Conservation (phyloP, 2,113 vertebrate species). For the Argyrosomus japonicus region DNA sequence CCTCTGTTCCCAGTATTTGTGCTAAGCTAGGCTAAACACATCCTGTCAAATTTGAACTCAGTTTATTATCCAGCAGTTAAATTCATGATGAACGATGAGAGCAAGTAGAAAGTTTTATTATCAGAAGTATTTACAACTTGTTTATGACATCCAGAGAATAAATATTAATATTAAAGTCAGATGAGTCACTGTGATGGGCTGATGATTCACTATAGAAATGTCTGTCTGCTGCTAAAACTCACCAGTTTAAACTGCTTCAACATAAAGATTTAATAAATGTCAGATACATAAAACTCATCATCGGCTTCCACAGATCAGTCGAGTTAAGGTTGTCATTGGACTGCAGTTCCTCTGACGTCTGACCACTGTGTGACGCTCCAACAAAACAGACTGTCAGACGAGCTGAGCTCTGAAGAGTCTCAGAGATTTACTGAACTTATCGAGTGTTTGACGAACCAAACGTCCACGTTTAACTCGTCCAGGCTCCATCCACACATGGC, state of each 20-base stretch:
- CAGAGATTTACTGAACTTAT: no score
- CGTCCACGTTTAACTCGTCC: no score
- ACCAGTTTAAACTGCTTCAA: background rate
- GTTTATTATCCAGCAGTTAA: background rate
- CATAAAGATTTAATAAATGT: background rate
- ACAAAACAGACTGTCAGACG: background rate
- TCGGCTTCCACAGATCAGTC: background rate
- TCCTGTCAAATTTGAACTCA: background rate
- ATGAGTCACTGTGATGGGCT: background rate
- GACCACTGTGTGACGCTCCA: background rate
- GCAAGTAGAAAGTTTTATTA: conserved; percentile 2
- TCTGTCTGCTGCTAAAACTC: background rate
- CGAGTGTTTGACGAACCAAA: no score
- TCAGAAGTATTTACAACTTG: conserved; percentile 23
- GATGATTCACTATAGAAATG: background rate
- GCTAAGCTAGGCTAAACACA: conserved; percentile 4
- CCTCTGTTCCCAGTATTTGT: background rate
- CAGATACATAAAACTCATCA: background rate
- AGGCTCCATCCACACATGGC: no score
- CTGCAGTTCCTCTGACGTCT: background rate
- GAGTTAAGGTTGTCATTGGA: background rate
- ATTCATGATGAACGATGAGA: background rate
- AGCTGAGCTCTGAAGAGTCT: no score
- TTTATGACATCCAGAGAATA: conserved; percentile 35
- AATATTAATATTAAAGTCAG: conserved; percentile 19